Evolutionary conservation across 2,888 invertebrate genomes (phyloP).

Genomic region (Drosophila colorata): DNA sequence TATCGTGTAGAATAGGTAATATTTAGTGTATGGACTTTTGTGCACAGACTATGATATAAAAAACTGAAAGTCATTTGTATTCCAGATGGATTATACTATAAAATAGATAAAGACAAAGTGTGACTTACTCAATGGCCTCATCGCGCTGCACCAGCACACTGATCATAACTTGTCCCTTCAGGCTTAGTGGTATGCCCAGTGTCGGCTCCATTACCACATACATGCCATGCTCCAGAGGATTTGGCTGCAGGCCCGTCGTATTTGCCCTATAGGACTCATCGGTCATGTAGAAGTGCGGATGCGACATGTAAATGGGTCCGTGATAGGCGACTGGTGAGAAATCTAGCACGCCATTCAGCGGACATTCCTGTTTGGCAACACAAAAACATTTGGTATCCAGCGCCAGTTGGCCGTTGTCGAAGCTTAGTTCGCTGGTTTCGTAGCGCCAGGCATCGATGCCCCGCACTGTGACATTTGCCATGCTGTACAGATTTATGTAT

Average conservation of each 20-base stretch:
- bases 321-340: slow-evolving; percentile 89
- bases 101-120: neutral
- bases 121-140: slow-evolving; percentile 86
- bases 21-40: too few relatives aligned
- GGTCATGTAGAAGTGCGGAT: slow-evolving; percentile 92
- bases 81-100: too few relatives aligned
- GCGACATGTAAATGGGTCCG: slow-evolving; percentile 92
- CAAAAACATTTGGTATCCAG: slow-evolving; percentile 90
- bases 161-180: slow-evolving; percentile 91
- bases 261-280: slow-evolving; percentile 88
- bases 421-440: slow-evolving; percentile 87
- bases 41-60: too few relatives aligned
- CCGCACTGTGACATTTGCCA: slow-evolving; percentile 54
- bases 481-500: slow-evolving; percentile 86
- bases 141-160: slow-evolving; percentile 87
- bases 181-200: slow-evolving; percentile 90
- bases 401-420: slow-evolving; percentile 89
- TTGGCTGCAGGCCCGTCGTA: slow-evolving; percentile 89
- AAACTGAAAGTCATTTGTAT: too few relatives aligned
- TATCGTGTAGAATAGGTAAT: too few relatives aligned
- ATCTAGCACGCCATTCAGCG: slow-evolving; percentile 88
- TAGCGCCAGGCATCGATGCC: slow-evolving; percentile 81
- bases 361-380: slow-evolving; percentile 84
- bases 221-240: slow-evolving; percentile 88
- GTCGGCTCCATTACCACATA: slow-evolving; percentile 90